Conservation (phyloP, 2,888 invertebrate species). For the Tetragonula carbonaria region DNA sequence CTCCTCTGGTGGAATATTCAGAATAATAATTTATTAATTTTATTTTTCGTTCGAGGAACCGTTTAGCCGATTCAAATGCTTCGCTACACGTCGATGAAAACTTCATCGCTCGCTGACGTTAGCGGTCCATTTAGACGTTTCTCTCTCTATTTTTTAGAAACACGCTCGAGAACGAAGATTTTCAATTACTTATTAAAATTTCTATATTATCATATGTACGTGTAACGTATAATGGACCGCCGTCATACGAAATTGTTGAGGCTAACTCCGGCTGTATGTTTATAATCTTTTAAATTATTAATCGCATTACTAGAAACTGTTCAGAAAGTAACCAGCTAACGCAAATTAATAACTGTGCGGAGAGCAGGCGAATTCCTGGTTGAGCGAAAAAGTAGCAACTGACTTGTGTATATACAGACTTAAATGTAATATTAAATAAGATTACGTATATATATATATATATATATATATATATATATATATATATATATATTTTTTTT, state of each 20-base stretch:
- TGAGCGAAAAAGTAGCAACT: constrained; percentile 70
- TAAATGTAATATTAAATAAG: constrained; percentile 78
- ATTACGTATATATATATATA: constrained; percentile 65
- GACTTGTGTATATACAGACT: constrained; percentile 80
- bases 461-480: too few relatives aligned
- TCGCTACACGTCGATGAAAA: constrained; percentile 25
- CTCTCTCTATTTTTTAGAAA: constrained; percentile 15
- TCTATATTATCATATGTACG: constrained; percentile 66
- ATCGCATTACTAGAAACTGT: constrained; percentile 64
- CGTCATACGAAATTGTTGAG: constrained; percentile 58
- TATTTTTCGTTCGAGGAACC: constrained; percentile 12
- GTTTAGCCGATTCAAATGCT: constrained; percentile 27
- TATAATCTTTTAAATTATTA: constrained; percentile 82
- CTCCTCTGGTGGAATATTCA: constrained; percentile 13
- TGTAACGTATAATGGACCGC: constrained; percentile 68
- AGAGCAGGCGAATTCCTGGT: constrained; percentile 51
- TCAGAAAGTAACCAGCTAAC: constrained; percentile 65
- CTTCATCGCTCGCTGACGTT: constrained; percentile 44
- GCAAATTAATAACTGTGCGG: constrained; percentile 70
- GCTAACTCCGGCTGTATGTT: constrained; percentile 69
- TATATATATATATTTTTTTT: too few relatives aligned
- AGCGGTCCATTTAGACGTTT: constrained; percentile 11
- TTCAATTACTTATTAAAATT: constrained; percentile 75
- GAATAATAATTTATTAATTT: constrained; percentile 26
- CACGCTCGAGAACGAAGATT: constrained; percentile 40